A percentile compares a stretch with the other conserved stretches of the same genome.
These are phyloP conservation scores for Notarius lentiginosus DNA, from an alignment of 2,113 vertebrate species.

Conservation along the genomic window DNA sequence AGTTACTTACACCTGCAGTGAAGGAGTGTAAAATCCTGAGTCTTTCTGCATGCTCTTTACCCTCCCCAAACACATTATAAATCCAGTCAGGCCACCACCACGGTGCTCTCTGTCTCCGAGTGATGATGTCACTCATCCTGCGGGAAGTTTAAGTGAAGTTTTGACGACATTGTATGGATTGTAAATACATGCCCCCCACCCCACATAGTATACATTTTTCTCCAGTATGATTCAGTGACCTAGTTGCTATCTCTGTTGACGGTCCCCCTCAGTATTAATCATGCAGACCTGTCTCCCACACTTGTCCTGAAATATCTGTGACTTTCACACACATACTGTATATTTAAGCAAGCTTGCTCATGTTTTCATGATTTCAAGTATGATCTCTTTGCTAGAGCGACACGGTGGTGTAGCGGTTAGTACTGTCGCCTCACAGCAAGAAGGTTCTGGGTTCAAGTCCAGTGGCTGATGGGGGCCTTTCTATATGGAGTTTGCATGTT, in stretches of 20 bases:
- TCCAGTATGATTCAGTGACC: not conserved
- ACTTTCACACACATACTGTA: not conserved
- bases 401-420: too few species aligned
- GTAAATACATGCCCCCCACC: not conserved
- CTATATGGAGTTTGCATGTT: too few species aligned
- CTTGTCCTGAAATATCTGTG: not conserved
- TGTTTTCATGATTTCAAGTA: not conserved
- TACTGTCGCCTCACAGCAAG: too few species aligned
- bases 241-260: not conserved
- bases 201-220: not conserved
- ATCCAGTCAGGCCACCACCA: conserved; percentile 79
- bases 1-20: conserved; percentile 70
- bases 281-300: too few species aligned
- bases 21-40: conserved; percentile 79
- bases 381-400: not conserved
- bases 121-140: conserved; percentile 80
- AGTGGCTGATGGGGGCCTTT: too few species aligned
- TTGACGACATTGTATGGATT: not conserved
- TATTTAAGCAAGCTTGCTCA: not conserved
- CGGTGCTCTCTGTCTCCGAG: conserved; percentile 74
- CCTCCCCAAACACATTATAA: conserved; percentile 69
- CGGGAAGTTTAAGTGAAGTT: not conserved
- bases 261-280: not conserved
- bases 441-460: too few species aligned
- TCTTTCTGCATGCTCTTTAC: conserved; percentile 71